phyloP scores from a whole-genome alignment of 2,888 invertebrate species.

The Rhagonycha lutea region DNA sequence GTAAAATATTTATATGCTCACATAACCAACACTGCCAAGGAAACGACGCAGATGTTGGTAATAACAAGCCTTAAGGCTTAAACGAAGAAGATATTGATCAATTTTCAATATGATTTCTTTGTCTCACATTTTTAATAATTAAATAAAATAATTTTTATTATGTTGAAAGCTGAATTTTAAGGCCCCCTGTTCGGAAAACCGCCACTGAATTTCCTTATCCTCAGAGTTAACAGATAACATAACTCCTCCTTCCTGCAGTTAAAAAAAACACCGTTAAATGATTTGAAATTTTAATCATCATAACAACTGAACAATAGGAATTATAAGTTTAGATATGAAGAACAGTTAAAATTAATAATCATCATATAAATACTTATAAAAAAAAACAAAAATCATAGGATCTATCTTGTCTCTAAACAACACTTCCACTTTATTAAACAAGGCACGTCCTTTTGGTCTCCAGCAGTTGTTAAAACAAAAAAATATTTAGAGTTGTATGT shows the following conservation, averaged over 20 bases:
- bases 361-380: background rate
- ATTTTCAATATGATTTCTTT: no score
- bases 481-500: background rate
- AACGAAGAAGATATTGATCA: no score
- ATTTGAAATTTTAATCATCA: background rate
- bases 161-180: no score
- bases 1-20: no score
- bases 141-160: no score
- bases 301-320: background rate
- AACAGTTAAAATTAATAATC: background rate
- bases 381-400: background rate
- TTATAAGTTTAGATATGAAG: background rate
- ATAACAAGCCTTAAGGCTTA: no score
- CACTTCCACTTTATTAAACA: slow-evolving; percentile 17
- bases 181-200: no score
- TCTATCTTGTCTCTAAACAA: slow-evolving; percentile 6
- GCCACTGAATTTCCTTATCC: no score
- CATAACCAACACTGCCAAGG: no score
- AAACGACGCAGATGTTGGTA: no score
- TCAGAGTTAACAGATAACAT: no score
- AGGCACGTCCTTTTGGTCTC: slow-evolving; percentile 30
- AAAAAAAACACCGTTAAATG: background rate
- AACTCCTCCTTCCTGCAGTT: background rate
- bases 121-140: no score
- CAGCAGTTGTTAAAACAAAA: slow-evolving; percentile 10